Evolutionary conservation across 2,888 invertebrate species (phyloP).

Genomic region (Charanyca ferruginea): DNA sequence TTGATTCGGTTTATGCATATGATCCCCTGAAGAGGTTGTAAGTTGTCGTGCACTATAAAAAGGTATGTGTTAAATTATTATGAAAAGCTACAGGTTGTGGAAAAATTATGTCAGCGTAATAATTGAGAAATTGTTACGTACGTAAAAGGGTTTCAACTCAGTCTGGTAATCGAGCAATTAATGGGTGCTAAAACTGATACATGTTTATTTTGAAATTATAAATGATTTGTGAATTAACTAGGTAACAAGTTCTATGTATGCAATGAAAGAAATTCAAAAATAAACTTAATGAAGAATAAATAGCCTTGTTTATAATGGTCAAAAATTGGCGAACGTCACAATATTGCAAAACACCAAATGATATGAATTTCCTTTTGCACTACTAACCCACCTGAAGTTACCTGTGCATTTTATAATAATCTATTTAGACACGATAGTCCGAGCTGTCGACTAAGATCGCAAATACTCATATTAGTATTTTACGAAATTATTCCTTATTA

Average conservation of each 20-base stretch:
- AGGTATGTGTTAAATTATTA: conserved; percentile 34
- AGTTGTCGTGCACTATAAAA: conserved; percentile 42
- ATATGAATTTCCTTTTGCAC: conserved; percentile 23
- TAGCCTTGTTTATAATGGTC: background rate
- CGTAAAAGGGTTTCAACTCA: conserved; percentile 43
- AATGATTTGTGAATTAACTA: background rate
- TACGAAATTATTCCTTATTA: background rate
- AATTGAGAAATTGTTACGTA: conserved; percentile 52
- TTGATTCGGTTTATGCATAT: conserved; percentile 37
- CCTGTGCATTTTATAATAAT: conserved; percentile 62
- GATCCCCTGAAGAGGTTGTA: conserved; percentile 41
- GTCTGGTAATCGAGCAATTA: conserved; percentile 37
- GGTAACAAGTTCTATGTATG: background rate
- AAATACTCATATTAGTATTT: conserved; percentile 64
- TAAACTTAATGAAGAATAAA: background rate
- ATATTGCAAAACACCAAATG: conserved; percentile 32
- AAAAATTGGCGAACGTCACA: background rate
- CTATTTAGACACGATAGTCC: conserved; percentile 60
- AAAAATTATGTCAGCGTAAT: conserved; percentile 33
- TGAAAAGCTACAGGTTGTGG: conserved; percentile 24
- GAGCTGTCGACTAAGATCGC: conserved; percentile 68
- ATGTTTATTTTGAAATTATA: conserved; percentile 11
- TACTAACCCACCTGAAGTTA: conserved; percentile 71
- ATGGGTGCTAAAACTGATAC: conserved; percentile 36
- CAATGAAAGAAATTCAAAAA: background rate